Evolutionary conservation across 2,113 vertebrate genomes (phyloP).

Genomic region (Plecturocebus donacophilus): DNA sequence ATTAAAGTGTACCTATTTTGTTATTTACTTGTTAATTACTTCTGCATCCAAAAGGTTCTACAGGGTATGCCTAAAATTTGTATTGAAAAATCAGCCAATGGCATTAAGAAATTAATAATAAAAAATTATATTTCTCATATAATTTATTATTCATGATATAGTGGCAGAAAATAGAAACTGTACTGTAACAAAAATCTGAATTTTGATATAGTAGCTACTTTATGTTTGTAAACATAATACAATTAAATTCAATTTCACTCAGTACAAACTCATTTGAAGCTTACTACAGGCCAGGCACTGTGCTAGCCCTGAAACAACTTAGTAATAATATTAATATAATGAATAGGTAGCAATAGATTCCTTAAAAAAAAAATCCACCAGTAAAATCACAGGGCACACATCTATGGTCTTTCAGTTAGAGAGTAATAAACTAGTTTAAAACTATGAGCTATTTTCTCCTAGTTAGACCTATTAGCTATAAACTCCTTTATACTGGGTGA

Average conservation of each 20-base stretch:
- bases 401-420: background rate
- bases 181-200: background rate
- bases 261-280: background rate
- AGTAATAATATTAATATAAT: slow-evolving; percentile 9
- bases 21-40: slow-evolving; percentile 41
- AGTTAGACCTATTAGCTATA: slow-evolving; percentile 72
- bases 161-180: background rate
- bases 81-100: background rate
- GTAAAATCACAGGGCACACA: background rate
- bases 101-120: slow-evolving; percentile 20
- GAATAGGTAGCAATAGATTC: background rate
- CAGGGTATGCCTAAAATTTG: background rate
- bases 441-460: background rate
- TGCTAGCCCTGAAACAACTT: background rate
- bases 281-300: background rate
- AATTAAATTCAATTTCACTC: background rate
- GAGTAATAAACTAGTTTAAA: slow-evolving; percentile 32
- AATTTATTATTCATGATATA: background rate
- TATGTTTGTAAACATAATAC: background rate
- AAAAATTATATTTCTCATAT: background rate
- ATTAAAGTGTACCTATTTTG: background rate
- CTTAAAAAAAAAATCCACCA: slow-evolving; percentile 22
- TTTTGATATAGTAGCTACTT: background rate
- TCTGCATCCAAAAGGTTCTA: background rate
- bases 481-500: slow-evolving; percentile 78